These are phyloP conservation scores for Tolmerus cingulatus DNA, from an alignment of 2,888 invertebrate species.

Conservation along the genomic window DNA sequence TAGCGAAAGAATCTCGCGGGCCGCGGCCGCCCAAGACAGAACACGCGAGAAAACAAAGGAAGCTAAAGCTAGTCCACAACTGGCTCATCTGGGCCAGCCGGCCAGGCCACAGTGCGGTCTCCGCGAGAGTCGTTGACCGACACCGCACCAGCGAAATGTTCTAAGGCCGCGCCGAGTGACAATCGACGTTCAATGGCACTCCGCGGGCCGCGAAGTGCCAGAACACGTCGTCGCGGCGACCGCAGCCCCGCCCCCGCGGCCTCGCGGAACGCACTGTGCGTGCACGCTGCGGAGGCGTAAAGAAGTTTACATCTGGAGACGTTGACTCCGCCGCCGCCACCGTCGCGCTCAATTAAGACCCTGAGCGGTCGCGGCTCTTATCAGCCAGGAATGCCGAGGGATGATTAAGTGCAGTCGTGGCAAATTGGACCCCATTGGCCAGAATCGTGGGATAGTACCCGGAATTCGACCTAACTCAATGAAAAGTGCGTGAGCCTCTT, in stretches of 20 bases:
- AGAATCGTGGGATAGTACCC: background rate
- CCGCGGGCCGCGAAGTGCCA: background rate
- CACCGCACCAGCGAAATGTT: background rate
- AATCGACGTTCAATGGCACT: constrained; percentile 20
- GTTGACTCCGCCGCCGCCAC: background rate
- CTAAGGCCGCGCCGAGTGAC: constrained; percentile 1
- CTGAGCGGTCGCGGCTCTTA: background rate
- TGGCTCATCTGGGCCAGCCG: constrained; percentile 13
- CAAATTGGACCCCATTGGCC: background rate
- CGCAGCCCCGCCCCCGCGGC: background rate
- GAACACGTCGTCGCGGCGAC: background rate
- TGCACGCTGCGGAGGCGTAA: background rate
- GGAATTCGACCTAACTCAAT: background rate
- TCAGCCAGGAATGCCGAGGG: background rate
- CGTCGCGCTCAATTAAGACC: background rate
- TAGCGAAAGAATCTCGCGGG: background rate
- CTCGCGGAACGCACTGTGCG: background rate
- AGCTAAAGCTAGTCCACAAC: background rate
- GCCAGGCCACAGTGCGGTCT: background rate
- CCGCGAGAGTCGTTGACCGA: constrained; percentile 20
- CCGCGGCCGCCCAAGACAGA: background rate
- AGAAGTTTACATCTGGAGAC: background rate
- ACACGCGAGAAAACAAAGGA: constrained; percentile 4
- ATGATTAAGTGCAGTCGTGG: background rate
- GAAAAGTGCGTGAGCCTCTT: background rate